phyloP scores from a whole-genome alignment of 2,797 vertebrate species.

The Acrossocheilus fasciatus region DNA sequence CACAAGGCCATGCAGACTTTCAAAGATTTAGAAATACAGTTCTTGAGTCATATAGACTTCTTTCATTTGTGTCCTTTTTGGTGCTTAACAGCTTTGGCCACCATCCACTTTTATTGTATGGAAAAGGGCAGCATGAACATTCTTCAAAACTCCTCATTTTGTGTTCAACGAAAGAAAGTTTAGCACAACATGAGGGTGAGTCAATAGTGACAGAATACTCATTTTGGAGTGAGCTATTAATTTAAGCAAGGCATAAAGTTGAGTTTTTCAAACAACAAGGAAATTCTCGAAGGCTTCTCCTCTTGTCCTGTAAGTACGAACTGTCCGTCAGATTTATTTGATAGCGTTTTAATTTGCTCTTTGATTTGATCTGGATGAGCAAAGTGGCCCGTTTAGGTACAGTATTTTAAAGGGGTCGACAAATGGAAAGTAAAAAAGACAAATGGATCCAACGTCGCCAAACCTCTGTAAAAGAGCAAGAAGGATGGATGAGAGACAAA shows the following conservation, averaged over 20 bases:
- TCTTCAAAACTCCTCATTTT: not conserved
- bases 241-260: not conserved
- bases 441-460: conserved; percentile 51
- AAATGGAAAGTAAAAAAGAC: conserved; percentile 54
- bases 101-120: not conserved
- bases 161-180: too few species aligned
- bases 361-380: conserved; percentile 67
- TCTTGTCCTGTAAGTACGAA: conserved; percentile 8
- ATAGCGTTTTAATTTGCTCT: conserved; percentile 71
- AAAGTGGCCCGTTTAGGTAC: conserved; percentile 78
- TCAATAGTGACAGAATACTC: not conserved
- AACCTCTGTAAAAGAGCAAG: conserved; percentile 46
- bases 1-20: not conserved
- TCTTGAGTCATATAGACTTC: not conserved
- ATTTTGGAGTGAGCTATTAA: not conserved
- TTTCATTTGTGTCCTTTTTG: not conserved
- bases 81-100: not conserved
- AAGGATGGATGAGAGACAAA: conserved; percentile 39
- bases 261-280: conserved; percentile 1
- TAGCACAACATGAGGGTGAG: not conserved
- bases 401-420: conserved; percentile 75
- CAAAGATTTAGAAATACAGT: not conserved
- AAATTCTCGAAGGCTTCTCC: not conserved
- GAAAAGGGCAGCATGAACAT: conserved; percentile 5
- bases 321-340: conserved; percentile 71